Evolutionary conservation across 1,140 invertebrate genomes (phyloP).

Genomic region (Drosophila ohnishii): DNA sequence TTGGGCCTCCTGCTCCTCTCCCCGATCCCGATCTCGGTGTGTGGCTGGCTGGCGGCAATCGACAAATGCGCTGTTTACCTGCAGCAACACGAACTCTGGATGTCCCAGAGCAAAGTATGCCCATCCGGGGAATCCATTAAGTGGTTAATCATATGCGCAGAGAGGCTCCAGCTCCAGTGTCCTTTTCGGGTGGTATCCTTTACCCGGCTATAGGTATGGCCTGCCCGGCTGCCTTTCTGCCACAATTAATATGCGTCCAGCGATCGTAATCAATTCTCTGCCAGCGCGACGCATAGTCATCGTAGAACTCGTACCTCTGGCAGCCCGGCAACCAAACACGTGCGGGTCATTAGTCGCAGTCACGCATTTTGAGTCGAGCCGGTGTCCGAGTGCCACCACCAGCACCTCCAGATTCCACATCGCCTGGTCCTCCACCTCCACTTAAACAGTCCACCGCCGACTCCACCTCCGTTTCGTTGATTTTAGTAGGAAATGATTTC

Average conservation of each 20-base stretch:
- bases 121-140: slow-evolving; percentile 67
- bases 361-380: slow-evolving; percentile 75
- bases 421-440: slow-evolving; percentile 27
- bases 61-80: slow-evolving; percentile 79
- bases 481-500: slow-evolving; percentile 82
- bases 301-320: slow-evolving; percentile 37
- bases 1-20: slow-evolving; percentile 42
- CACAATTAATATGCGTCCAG: slow-evolving; percentile 82
- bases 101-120: slow-evolving; percentile 29
- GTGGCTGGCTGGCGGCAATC: slow-evolving; percentile 56
- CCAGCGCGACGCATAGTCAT: slow-evolving; percentile 55
- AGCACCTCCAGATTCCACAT: slow-evolving; percentile 13
- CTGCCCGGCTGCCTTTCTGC: slow-evolving; percentile 28
- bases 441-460: slow-evolving; percentile 15
- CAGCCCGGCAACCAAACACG: slow-evolving; percentile 61
- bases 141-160: slow-evolving; percentile 80
- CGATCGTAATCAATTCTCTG: slow-evolving; percentile 80
- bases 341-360: slow-evolving; percentile 81
- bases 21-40: slow-evolving; percentile 44
- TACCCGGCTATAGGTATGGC: slow-evolving; percentile 28
- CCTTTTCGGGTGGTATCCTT: slow-evolving; percentile 71
- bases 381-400: slow-evolving; percentile 38
- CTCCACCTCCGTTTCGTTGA: slow-evolving; percentile 60
- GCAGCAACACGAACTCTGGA: slow-evolving; percentile 67
- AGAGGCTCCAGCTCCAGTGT: slow-evolving; percentile 35